phyloP scores from a whole-genome alignment of 1,140 invertebrate genomes.

The Plectrocnemia conspersa region DNA sequence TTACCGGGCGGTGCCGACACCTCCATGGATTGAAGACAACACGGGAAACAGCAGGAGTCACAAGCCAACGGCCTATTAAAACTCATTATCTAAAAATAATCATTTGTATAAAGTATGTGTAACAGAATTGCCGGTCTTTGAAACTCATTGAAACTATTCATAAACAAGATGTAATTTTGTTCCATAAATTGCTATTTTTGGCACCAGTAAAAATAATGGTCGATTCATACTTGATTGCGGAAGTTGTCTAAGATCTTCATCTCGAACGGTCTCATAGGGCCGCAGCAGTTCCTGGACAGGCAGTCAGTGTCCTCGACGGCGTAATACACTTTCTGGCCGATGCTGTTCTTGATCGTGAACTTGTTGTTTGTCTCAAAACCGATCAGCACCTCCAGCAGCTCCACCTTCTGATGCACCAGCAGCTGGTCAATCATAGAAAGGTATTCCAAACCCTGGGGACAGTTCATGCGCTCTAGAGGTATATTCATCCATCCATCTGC shows the following conservation, averaged over 20 bases:
- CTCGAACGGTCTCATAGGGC: conserved; percentile 72
- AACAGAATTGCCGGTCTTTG: background rate
- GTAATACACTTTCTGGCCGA: conserved; percentile 77
- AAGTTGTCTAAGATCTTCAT: conserved; percentile 80
- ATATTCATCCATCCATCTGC: conserved; percentile 78
- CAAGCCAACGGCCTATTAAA: conserved; percentile 70
- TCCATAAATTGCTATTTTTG: too few species aligned
- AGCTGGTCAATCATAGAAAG: conserved; percentile 86
- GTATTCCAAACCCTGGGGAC: conserved; percentile 89
- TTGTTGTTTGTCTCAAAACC: conserved; percentile 92
- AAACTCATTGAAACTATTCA: background rate
- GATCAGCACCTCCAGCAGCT: conserved; percentile 75
- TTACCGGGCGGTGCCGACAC: conserved; percentile 68
- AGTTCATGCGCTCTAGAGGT: conserved; percentile 68
- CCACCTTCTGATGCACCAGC: conserved; percentile 83
- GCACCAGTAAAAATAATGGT: conserved; percentile 14
- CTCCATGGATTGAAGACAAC: conserved; percentile 80
- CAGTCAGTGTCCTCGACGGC: conserved; percentile 80
- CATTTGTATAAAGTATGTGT: background rate
- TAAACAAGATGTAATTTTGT: too few species aligned
- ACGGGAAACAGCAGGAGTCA: conserved; percentile 74
- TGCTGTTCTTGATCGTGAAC: conserved; percentile 72
- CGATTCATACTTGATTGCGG: conserved; percentile 72
- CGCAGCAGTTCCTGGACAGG: conserved; percentile 73
- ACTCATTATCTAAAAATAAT: conserved; percentile 60